Evolutionary conservation across 2,113 vertebrate species (phyloP).

Genomic region (Gallinago media): DNA sequence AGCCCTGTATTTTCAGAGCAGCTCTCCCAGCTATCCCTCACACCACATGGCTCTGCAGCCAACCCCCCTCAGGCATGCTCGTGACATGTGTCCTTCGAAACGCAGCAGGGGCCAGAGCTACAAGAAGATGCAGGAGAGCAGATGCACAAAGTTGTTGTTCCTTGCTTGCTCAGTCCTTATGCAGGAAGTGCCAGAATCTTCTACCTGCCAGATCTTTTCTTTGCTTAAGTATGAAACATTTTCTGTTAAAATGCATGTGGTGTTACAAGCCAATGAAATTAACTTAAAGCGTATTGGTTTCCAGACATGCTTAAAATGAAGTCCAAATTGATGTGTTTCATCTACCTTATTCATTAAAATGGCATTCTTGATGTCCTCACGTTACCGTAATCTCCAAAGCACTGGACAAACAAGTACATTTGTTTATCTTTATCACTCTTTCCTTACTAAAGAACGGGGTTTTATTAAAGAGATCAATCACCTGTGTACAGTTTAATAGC

Average conservation of each 20-base stretch:
- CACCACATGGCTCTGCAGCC: fast-evolving
- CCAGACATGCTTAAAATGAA: constrained; percentile 59
- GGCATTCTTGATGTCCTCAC: constrained; percentile 67
- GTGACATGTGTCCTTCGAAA: not conserved
- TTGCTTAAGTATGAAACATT: constrained; percentile 37
- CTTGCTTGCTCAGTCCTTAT: constrained; percentile 6
- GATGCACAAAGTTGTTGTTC: not conserved
- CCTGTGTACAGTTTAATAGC: constrained; percentile 77
- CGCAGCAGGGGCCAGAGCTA: not conserved
- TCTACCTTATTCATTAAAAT: constrained; percentile 79
- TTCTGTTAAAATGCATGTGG: constrained; percentile 56
- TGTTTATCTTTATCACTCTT: constrained; percentile 82
- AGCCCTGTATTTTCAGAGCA: not conserved
- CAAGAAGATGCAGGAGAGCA: not conserved
- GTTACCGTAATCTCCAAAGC: constrained; percentile 76
- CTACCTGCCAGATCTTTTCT: constrained; percentile 39
- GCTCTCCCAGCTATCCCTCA: not conserved
- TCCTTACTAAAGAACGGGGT: constrained; percentile 77
- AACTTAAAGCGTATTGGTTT: constrained; percentile 65
- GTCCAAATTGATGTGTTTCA: constrained; percentile 79
- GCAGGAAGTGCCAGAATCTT: constrained; percentile 48
- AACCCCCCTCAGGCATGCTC: not conserved
- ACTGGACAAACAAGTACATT: constrained; percentile 80
- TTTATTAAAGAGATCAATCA: constrained; percentile 90
- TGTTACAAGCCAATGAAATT: constrained; percentile 74